Evolutionary conservation across 2,797 vertebrate species (phyloP), one percentile per base, ranked within the genome.

Genomic region (Allochrocebus solatus): DNA sequence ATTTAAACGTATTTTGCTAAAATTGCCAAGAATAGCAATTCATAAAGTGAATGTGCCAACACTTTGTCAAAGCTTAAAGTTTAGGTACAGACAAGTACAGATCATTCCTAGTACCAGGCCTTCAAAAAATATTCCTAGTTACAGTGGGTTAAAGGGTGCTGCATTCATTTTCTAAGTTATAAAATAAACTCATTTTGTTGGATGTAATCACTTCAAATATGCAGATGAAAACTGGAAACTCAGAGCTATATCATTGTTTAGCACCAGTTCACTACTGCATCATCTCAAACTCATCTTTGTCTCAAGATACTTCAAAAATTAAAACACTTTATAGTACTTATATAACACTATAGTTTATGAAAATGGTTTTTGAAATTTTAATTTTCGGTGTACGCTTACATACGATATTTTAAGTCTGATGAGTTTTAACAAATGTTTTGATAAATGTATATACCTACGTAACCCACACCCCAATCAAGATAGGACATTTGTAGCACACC

Each of bases 251-350:
- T 26, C 55, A 72, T 46, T 26, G 8, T 33, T 94, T 43, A 72
- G 55, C 36, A 36, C 72, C n/a, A 74, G 75, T 67, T 93, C n/a
- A 80, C 39, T 19, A 28, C 22, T 87, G 28, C 46, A 28, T 46
- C n/a, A 59, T 78, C 46, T 59, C 93, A 81, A 93, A 91, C 46
- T 74, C 30, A 46, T 72, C 46, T 88, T 93, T 91, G 50, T 30
- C 85, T 87, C 88, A 26, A 46, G 89, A 91, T 11, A 81, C 11
- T 95, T 92, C 88, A 85, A 96, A 94, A 89, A 59, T 89, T 39
- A 85, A 95, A 96, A 88, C n/a, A 76, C 24, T 81, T 84, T 7
- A 21, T 75, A 78, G 46, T 84, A 50, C 5, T 64, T 72, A 12
- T 10, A 53, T 78, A 81, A 43, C 30, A 43, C 12, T 64, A 46